Conservation (phyloP, 1,140 invertebrate species). For the Frieseomelitta varia region DNA sequence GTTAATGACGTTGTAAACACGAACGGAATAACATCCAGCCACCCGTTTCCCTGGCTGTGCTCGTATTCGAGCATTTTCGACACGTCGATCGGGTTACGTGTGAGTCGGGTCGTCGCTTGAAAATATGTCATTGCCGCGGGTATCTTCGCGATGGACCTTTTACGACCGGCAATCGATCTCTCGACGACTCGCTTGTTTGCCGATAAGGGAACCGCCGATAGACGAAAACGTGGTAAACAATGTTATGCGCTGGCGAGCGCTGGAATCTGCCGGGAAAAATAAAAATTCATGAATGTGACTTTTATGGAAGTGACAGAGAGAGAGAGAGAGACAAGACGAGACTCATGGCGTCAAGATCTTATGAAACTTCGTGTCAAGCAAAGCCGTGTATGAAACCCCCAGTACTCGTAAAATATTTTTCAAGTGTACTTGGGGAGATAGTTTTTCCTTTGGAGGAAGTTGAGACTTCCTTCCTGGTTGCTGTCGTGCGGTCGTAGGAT, state of each 20-base stretch:
- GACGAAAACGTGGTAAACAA: constrained; percentile 5
- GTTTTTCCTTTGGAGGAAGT: not conserved
- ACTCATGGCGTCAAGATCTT: not conserved
- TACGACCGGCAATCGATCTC: not conserved
- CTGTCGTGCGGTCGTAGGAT: not conserved
- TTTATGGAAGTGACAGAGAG: not conserved
- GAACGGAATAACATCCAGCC: constrained; percentile 65
- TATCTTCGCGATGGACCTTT: not conserved
- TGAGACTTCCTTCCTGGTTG: not conserved
- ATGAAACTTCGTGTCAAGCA: not conserved
- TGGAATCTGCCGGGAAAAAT: not conserved
- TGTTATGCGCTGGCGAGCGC: not conserved
- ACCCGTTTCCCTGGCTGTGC: not conserved
- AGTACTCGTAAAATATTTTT: not conserved
- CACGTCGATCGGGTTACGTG: constrained; percentile 12
- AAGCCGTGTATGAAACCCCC: not conserved
- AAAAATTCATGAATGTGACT: not conserved
- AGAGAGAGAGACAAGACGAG: too few relatives aligned
- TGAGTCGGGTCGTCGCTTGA: not conserved
- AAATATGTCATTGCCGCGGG: not conserved
- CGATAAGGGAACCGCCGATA: not conserved
- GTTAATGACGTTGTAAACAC: constrained; percentile 76
- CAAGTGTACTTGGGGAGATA: not conserved
- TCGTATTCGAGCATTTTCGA: not conserved
- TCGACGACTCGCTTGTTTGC: not conserved